A percentile compares a stretch with the other conserved stretches of the same genome.
Evolutionary conservation across 2,888 invertebrate species (phyloP).

Genomic region (Morpho deidamia): DNA sequence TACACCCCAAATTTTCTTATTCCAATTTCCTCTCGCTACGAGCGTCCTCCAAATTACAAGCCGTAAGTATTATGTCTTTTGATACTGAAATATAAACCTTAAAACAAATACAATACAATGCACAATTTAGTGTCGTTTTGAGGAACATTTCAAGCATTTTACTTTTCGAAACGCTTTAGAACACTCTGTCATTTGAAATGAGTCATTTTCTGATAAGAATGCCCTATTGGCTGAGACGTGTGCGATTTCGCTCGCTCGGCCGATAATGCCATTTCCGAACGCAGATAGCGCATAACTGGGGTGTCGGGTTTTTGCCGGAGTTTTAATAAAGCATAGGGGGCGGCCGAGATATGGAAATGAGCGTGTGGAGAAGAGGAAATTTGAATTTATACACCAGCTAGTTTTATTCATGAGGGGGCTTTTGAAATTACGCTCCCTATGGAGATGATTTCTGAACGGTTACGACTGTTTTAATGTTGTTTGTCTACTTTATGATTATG

Average conservation of each 20-base stretch:
- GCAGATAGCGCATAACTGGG: constrained; percentile 70
- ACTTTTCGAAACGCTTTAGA: constrained; percentile 56
- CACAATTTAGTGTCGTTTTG: constrained; percentile 27
- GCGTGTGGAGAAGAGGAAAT: constrained; percentile 75
- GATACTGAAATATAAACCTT: constrained; percentile 30
- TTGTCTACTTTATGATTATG: constrained; percentile 1
- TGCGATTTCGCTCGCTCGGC: constrained; percentile 61
- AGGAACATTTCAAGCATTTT: constrained; percentile 46
- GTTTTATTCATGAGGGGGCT: constrained; percentile 70
- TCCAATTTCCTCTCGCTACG: constrained; percentile 82
- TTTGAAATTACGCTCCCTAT: constrained; percentile 26
- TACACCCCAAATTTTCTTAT: constrained; percentile 88
- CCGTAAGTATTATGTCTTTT: constrained; percentile 37
- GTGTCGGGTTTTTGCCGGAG: constrained; percentile 72
- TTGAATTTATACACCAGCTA: constrained; percentile 77
- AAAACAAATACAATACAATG: constrained; percentile 27
- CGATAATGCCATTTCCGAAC: constrained; percentile 76
- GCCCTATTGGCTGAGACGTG: constrained; percentile 78
- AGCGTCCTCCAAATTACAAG: constrained; percentile 49
- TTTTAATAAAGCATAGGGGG: constrained; percentile 75
- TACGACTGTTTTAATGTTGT: constrained; percentile 17
- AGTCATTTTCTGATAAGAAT: constrained; percentile 86
- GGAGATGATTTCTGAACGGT: constrained; percentile 29
- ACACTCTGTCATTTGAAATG: constrained; percentile 83
- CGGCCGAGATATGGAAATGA: constrained; percentile 74